phyloP scores from a whole-genome alignment of 2,797 vertebrate species.

The Fratercula arctica region DNA sequence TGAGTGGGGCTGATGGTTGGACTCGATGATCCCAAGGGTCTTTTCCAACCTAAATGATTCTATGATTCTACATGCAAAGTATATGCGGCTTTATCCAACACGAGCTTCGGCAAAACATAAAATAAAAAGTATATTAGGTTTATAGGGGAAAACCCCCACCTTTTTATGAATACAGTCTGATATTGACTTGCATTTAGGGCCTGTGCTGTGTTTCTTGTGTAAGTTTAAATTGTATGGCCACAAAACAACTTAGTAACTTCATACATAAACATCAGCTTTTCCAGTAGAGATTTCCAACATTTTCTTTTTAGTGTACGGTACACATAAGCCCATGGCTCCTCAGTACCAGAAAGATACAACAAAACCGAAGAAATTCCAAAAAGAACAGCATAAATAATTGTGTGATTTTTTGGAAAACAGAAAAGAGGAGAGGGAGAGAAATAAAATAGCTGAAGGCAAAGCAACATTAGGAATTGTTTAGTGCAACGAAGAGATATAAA shows the following conservation, averaged over 20 bases:
- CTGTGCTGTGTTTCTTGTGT: background rate
- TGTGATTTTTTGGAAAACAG: background rate
- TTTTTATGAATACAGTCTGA: background rate
- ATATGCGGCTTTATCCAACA: background rate
- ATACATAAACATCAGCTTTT: background rate
- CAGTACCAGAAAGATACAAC: background rate
- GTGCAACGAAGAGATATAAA: background rate
- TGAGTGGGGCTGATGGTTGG: too few relatives aligned
- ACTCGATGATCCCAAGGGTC: too few relatives aligned
- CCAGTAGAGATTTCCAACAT: background rate
- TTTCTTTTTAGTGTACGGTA: background rate
- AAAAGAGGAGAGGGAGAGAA: background rate
- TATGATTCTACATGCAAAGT: background rate
- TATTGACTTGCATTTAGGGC: background rate
- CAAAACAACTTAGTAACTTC: background rate
- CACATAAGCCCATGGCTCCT: background rate
- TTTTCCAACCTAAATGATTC: too few relatives aligned
- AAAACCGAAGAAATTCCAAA: background rate
- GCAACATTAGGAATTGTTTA: background rate
- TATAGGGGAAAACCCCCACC: rapidly evolving
- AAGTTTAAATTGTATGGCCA: background rate
- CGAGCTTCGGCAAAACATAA: background rate
- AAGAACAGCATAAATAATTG: background rate
- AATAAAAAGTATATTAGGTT: background rate
- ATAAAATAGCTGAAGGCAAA: background rate